Base-by-base conservation (phyloP, 2,888 invertebrate species). In the Rhagium mordax region DNA sequence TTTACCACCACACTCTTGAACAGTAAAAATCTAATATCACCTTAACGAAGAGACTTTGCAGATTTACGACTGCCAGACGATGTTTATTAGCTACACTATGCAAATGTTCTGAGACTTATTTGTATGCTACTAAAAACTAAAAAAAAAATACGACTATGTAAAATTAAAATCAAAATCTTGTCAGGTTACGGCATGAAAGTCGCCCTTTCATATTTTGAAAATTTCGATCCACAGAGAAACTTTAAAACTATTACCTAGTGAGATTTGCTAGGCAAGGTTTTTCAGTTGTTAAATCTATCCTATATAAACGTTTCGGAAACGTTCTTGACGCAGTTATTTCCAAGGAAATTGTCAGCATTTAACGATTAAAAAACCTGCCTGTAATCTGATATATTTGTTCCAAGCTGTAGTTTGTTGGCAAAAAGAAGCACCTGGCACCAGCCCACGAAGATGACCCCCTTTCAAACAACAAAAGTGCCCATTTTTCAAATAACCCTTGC, bases 381-480 rank as follows among this genome's bases (percentile, higher is more conserved):
- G 13, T 13, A 41, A 41, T 41, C 41, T n/a, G 41, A 41, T 41
- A 33, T 33, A 13, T 33, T 5, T 33, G 4, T 41, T 13, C 13
- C n/a, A 41, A 33, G n/a, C 41, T 41, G 41, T 41, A 24, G 24
- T n/a, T 41, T 33, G 33, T 13, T 47, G 5, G 13, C 13, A 62
- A 62, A 62, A 47, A 62, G 61, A 47, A 62, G 47, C 61, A 62
- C 47, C 60, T 62, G 61, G 48, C 48, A 33, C 61, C 8, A 20
- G 4, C n/a, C 18, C 41, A 21, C 21, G 20, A 47, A 62, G 13
- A 21, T 24, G 21, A 47, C 24, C n/a, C 4, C 6, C 7, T 8
- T 51, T 18, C 10, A 16, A 51, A 18, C 1, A 20, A 51, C 18
- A 15, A 24, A n/a, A 24, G 18, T 16, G 20, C 18, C 6, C 16